A percentile compares a stretch with the other conserved stretches of the same genome.
phyloP scores from a whole-genome alignment of 2,113 vertebrate species.

The Mus spicilegus region DNA sequence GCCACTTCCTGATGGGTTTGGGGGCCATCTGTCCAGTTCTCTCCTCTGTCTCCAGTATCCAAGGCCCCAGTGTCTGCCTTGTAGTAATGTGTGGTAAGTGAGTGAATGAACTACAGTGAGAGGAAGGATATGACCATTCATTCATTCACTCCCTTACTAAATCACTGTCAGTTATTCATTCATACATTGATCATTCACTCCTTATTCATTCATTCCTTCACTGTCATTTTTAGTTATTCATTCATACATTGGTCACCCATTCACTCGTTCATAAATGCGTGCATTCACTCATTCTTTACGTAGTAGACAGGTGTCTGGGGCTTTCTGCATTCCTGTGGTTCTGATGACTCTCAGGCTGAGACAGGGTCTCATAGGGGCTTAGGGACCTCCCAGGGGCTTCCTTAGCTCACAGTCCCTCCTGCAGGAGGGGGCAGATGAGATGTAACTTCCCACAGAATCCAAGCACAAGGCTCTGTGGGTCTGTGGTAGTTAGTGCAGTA shows the following conservation, averaged over 20 bases:
- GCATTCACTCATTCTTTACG: neutral
- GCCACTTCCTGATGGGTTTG: no score
- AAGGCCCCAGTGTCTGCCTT: neutral
- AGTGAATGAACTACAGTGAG: no score
- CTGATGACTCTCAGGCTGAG: neutral
- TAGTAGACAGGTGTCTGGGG: no score
- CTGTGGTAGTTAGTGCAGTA: neutral
- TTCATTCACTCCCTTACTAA: neutral
- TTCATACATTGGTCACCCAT: neutral
- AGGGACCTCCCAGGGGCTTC: neutral
- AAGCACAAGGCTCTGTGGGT: neutral
- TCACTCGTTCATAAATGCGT: neutral
- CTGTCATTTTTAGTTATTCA: no score
- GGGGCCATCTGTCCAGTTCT: neutral
- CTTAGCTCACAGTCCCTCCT: neutral
- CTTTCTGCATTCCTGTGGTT: neutral
- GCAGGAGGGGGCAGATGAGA: neutral
- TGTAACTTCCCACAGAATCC: neutral
- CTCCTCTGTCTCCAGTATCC: neutral
- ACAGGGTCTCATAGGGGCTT: no score
- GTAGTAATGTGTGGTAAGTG: neutral
- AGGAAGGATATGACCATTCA: no score
- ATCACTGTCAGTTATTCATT: neutral
- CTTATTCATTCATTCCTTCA: neutral
- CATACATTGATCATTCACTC: neutral